Percentiles rank a stretch among this genome's conserved stretches.
phyloP scores from a whole-genome alignment of 2,113 vertebrate species.

The Lepus americanus region DNA sequence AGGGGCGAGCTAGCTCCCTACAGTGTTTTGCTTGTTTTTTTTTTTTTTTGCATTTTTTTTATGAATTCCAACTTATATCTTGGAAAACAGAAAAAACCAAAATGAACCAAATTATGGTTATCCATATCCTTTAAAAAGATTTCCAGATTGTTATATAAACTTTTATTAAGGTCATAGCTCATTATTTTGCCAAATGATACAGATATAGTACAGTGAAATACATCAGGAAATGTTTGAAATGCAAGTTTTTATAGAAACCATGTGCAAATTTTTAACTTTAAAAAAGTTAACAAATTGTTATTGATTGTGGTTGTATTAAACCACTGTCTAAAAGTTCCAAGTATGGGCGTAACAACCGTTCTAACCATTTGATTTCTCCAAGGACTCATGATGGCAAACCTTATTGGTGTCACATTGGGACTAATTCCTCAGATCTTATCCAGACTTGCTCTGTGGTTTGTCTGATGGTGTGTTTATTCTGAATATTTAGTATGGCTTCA shows the following conservation, averaged over 20 bases:
- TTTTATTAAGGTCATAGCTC: conserved; percentile 47
- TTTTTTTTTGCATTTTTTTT: background rate
- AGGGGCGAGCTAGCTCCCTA: too few relatives aligned
- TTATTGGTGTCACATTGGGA: background rate
- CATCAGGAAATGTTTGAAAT: background rate
- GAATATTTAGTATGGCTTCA: background rate
- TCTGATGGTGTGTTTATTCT: background rate
- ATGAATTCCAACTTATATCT: background rate
- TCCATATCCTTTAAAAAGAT: conserved; percentile 4
- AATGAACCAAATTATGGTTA: background rate
- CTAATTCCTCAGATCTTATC: background rate
- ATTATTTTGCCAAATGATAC: background rate
- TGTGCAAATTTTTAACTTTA: too few relatives aligned
- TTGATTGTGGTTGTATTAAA: background rate
- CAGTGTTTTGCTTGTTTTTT: too few relatives aligned
- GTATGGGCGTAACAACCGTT: background rate
- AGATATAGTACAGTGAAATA: background rate
- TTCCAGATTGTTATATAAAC: conserved; percentile 39
- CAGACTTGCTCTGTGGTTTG: background rate
- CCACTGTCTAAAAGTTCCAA: background rate
- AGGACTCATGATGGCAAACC: background rate
- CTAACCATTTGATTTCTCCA: background rate
- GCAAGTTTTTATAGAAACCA: background rate
- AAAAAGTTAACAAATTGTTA: background rate
- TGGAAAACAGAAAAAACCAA: conserved; percentile 38